Evolutionary conservation across 2,888 invertebrate species (phyloP).

Genomic region (Cheilosia grossa): DNA sequence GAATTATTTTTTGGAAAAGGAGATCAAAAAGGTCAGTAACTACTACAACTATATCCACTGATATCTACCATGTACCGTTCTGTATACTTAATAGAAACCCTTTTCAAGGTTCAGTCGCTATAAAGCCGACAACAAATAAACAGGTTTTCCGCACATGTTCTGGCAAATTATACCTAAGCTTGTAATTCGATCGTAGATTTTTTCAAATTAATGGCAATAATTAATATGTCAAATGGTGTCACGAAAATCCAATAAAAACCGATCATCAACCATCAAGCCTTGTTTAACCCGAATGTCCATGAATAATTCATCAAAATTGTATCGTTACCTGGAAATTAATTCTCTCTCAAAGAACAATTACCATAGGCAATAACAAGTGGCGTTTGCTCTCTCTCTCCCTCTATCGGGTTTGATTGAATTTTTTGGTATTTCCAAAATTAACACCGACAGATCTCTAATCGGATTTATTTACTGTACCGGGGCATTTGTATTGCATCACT

Average conservation of each 20-base stretch:
- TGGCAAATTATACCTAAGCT: background rate
- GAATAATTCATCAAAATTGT: conserved; percentile 35
- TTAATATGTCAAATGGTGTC: conserved; percentile 42
- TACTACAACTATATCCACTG: too few relatives aligned
- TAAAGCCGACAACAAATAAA: background rate
- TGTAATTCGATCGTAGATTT: background rate
- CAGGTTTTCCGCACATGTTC: too few relatives aligned
- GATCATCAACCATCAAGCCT: background rate
- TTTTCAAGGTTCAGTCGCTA: too few relatives aligned
- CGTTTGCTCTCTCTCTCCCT: background rate
- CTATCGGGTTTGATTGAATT: background rate
- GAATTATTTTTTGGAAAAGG: too few relatives aligned
- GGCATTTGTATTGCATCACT: background rate
- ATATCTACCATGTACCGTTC: too few relatives aligned
- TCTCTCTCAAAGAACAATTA: background rate
- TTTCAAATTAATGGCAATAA: conserved; percentile 26
- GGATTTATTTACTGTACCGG: conserved; percentile 17
- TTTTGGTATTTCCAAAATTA: background rate
- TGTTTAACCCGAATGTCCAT: background rate
- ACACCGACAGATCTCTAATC: background rate
- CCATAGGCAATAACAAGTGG: conserved; percentile 2
- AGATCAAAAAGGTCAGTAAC: too few relatives aligned
- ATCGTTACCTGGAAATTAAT: conserved; percentile 2
- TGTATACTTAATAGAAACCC: too few relatives aligned
- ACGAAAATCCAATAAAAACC: conserved; percentile 42